Evolutionary conservation across 2,888 invertebrate species (phyloP).

Genomic region (Dicyrtoma fusca): DNA sequence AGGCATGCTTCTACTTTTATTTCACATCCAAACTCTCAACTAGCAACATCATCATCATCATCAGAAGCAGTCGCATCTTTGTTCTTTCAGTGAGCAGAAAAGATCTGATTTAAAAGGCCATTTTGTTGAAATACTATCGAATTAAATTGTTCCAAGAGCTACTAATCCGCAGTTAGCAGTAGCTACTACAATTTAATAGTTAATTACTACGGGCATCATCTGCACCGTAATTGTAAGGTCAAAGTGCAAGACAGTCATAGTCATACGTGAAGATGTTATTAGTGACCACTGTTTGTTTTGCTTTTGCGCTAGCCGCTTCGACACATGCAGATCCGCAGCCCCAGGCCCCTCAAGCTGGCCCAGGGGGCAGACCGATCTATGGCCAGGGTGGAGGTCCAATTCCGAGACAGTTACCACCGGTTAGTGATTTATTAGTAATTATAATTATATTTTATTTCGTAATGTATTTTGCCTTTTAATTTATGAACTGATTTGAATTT

Average conservation of each 20-base stretch:
- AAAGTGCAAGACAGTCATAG: not conserved
- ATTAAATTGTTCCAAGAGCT: no score
- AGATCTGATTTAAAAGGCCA: no score
- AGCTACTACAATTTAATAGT: not conserved
- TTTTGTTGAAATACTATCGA: no score
- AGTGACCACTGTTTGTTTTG: conserved; percentile 19
- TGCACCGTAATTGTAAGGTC: not conserved
- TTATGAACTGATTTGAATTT: no score
- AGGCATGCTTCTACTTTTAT: conserved; percentile 21
- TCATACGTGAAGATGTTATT: conserved; percentile 18
- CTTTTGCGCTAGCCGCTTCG: not conserved
- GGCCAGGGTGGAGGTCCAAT: not conserved
- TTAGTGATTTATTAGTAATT: not conserved
- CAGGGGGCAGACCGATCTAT: conserved; percentile 25
- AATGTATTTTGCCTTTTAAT: not conserved
- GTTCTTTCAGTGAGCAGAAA: no score
- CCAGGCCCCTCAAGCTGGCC: conserved; percentile 18
- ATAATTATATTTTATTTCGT: not conserved
- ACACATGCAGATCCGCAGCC: conserved; percentile 23
- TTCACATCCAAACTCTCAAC: conserved; percentile 12
- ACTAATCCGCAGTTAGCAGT: no score
- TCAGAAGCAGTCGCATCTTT: no score
- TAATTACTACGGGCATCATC: not conserved
- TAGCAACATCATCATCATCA: not conserved
- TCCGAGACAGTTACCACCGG: conserved; percentile 29